Base-by-base conservation (phyloP, 2,113 vertebrate genomes). In the Laticauda colubrina region DNA sequence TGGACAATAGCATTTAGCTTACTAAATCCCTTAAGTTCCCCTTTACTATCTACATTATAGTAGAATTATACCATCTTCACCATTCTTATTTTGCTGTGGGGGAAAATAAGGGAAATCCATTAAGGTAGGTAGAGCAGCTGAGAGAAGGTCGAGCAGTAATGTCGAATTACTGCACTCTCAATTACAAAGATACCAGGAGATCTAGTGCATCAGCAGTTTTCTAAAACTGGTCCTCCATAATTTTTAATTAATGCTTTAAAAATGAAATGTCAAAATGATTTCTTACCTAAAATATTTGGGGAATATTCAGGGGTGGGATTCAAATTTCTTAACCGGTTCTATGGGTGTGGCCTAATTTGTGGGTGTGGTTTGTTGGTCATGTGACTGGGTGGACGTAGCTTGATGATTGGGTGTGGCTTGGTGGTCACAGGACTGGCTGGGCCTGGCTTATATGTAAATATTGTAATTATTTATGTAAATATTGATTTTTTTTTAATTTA, bases 81-180 rank as follows among this genome's bases (percentile, higher is more conserved):
- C 61, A 39, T 57, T 94, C 90, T 0, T 0, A 0, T 61, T 87
- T 95, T 94, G 45, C 92, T 89, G n/a, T 39, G 18, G 94, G 93
- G 75, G 21, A 26, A 81, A 96, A 89, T 92, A 94, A 85, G 23
- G 20, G 57, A 91, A 95, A 64, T 61, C 91, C 87, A 91, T 93
- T 89, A 89, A 89, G 26, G 43, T n/a, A 26, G 85, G n/a, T 43
- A 88, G 7, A 88, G 45, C 87, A 89, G 92, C 43, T 93, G 61
- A 81, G 75, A 85, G 39, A 61, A 21, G 57, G 88, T 53, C 54
- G 12, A 85, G 64, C 61, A 89, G 43, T 26, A 55, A 93, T 88
- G 43, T n/a, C 93, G 75, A 61, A 59, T 45, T 20, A 12, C 26
- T 56, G 4, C 64, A 57, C 39, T 51, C 94, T 64, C 21, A 34